phyloP scores from a whole-genome alignment of 2,113 vertebrate genomes.

The Psilopsiagon aurifrons region DNA sequence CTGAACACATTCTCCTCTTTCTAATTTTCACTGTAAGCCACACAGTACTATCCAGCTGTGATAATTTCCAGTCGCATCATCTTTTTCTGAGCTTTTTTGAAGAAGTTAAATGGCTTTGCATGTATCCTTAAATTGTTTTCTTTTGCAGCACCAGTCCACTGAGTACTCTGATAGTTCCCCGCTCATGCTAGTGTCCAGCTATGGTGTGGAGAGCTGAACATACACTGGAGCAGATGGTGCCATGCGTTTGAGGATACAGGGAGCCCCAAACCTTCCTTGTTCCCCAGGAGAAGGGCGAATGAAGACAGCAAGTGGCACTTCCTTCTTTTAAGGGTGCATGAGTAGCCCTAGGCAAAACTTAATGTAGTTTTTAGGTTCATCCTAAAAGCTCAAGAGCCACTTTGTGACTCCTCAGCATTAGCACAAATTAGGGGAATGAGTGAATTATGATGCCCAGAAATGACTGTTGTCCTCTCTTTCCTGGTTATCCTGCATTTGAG shows the following conservation, averaged over 20 bases:
- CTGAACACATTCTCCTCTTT: constrained; percentile 43
- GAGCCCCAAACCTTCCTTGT: rapidly evolving
- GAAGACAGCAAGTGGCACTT: neutral
- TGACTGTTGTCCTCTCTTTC: neutral
- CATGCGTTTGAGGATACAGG: neutral
- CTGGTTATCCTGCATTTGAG: neutral
- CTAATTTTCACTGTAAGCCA: neutral
- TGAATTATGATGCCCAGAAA: neutral
- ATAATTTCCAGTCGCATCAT: constrained; percentile 19
- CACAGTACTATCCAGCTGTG: neutral
- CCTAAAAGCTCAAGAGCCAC: neutral
- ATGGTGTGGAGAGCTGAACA: neutral
- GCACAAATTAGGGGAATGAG: neutral
- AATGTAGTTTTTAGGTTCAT: neutral
- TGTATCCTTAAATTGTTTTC: neutral
- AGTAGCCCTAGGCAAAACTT: neutral
- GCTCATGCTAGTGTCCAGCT: neutral
- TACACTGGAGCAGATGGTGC: rapidly evolving
- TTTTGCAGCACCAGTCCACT: neutral
- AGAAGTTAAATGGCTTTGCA: neutral
- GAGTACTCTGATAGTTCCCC: neutral
- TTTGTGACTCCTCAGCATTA: neutral
- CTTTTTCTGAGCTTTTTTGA: constrained; percentile 15
- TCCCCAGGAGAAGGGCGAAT: neutral
- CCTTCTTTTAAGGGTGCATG: neutral